Base-by-base conservation (phyloP, 1,140 invertebrate genomes). In the Leptinotarsa lineolata region DNA sequence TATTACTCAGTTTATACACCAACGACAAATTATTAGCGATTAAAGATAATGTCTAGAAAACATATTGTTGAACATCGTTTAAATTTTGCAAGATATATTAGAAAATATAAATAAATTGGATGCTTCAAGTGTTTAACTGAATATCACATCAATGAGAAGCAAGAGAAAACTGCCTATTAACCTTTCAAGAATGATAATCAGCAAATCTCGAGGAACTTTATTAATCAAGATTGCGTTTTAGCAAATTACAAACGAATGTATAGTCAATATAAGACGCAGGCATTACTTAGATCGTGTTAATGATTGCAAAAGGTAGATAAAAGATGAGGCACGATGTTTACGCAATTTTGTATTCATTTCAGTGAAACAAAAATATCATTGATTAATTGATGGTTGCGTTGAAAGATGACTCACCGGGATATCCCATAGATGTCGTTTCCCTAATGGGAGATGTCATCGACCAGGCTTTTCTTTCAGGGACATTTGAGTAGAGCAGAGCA, bases 41-140 rank as follows among this genome's bases (percentile, higher is more conserved):
- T 54, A 54, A 3, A 54, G 48, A 54, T 54, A n/a, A 54, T 54
- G 48, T 54, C 48, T 54, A n/a, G 15, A 13, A 54, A 54, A n/a
- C 16, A n/a, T 39, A 11, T 54, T 54, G 48, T 54, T 54, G 48
- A 54, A 5, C 48, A 54, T 16, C n/a, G n/a, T 54, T 18, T 15
- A n/a, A 54, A 54, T 54, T 54, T 54, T 54, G 48, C 48, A 54
- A 54, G 48, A 54, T 54, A 18, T 13, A 54, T 54, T 54, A 16
- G 48, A 18, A 54, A 54, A 39, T 39, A 39, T 39, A 39, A 39
- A 54, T 54, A 54, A 54, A 54, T 54, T 54, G 15, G 48, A 15
- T 54, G 48, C n/a, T 54, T 54, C n/a, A 54, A 54, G 48, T 54
- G n/a, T 54, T 54, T 54, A 39, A 39, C 30, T 39, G 30, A 39